Evolutionary conservation across 2,888 invertebrate species (phyloP).

Genomic region (Schizotus pectinicornis): DNA sequence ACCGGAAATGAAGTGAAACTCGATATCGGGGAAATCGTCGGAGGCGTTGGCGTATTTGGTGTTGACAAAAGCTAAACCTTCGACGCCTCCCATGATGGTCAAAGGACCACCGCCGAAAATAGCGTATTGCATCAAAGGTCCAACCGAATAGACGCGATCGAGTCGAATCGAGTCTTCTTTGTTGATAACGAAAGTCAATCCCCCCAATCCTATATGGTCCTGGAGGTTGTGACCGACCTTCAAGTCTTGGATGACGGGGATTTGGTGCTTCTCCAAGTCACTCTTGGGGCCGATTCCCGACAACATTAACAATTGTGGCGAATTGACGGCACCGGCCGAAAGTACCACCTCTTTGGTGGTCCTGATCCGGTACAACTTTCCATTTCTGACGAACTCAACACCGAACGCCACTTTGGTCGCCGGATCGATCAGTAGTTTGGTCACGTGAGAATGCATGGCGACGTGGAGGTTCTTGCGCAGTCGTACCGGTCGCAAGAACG

Average conservation of each 20-base stretch:
- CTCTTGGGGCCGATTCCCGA: slow-evolving; percentile 85
- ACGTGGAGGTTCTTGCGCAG: slow-evolving; percentile 84
- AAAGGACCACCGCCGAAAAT: slow-evolving; percentile 83
- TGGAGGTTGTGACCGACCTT: slow-evolving; percentile 87
- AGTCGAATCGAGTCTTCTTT: slow-evolving; percentile 80
- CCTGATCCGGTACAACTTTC: slow-evolving; percentile 73
- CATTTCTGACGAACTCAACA: slow-evolving; percentile 79
- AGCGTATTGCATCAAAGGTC: slow-evolving; percentile 83
- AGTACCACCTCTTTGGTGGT: slow-evolving; percentile 87
- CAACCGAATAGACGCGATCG: slow-evolving; percentile 77
- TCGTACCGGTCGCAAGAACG: slow-evolving; percentile 81
- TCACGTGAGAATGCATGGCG: slow-evolving; percentile 81
- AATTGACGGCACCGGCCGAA: slow-evolving; percentile 90
- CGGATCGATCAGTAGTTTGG: slow-evolving; percentile 75
- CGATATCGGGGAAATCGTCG: slow-evolving; percentile 87
- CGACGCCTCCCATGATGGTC: slow-evolving; percentile 88
- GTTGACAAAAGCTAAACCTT: slow-evolving; percentile 83
- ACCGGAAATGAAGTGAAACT: slow-evolving; percentile 87
- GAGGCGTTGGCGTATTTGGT: slow-evolving; percentile 82
- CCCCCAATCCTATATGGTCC: slow-evolving; percentile 88
- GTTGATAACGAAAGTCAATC: slow-evolving; percentile 82
- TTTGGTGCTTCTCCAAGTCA: slow-evolving; percentile 74
- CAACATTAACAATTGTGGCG: slow-evolving; percentile 92
- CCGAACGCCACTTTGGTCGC: slow-evolving; percentile 80
- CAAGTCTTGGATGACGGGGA: slow-evolving; percentile 81